Evolutionary conservation across 2,888 invertebrate genomes (phyloP), one percentile per base, ranked within the genome.

Genomic region (Tachystola acroxantha): DNA sequence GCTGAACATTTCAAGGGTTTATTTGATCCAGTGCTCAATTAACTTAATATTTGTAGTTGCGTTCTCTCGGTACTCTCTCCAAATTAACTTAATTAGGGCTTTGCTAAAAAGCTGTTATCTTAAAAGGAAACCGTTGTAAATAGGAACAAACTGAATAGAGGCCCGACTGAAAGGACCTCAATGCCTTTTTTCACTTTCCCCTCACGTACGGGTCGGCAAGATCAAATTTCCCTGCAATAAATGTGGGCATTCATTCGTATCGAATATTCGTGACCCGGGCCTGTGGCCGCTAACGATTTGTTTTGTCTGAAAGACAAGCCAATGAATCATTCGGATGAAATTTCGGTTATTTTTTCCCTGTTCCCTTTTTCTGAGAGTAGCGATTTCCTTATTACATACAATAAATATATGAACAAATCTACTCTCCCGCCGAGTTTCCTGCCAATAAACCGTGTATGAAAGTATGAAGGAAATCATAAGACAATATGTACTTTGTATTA

Each of bases 141-240:
- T 9, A 12, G 12, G 12, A 12, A 28, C 7, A 28, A 3, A 2
- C 13, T 28, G 28, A 28, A 28, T 10, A 13, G 28, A 28, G 9
- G 4, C n/a, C n/a, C 2, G 24, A n/a, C 2, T 3, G 24, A n/a
- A n/a, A 24, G n/a, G 7, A 4, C 32, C 12, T 32, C 36, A 31
- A 36, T 19, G 36, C 30, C 37, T 43, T 41, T 38, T 55, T 55
- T 40, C 32, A 36, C 34, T 60, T 73, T 61, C 68, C 32, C 29
- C 47, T 64, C 70, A 72, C 73, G 75, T 71, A 64, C 44, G 51
- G 64, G 62, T 48, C 54, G n/a, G 46, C 44, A 42, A 46, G 63
- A 66, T 65, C 63, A 65, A 70, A 70, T 68, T 70, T 54, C 57
- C 42, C 42, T 43, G 44, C 55, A 57, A 69, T 68, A 66, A 68